Conservation (phyloP, 2,888 invertebrate genomes). For the Macrosoma leucophasiata region DNA sequence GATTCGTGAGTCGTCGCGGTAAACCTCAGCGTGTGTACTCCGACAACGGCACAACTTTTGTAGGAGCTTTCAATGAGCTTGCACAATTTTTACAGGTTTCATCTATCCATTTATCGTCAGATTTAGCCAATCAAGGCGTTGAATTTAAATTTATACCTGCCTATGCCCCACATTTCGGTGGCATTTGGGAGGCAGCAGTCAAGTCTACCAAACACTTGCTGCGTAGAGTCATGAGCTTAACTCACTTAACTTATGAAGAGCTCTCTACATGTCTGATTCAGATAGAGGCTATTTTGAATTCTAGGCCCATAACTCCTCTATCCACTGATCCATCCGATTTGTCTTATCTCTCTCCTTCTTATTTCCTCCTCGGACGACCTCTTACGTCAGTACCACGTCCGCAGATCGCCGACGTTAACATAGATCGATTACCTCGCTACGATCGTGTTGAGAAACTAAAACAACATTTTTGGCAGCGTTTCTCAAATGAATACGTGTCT, state of each 20-base stretch:
- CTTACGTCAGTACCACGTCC: conserved; percentile 18
- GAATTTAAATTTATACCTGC: conserved; percentile 10
- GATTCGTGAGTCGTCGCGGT: conserved; percentile 22
- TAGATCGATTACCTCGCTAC: conserved; percentile 12
- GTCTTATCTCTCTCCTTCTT: conserved; percentile 13
- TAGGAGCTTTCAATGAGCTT: conserved; percentile 16
- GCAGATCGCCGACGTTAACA: conserved; percentile 10
- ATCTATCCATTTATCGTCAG: conserved; percentile 1
- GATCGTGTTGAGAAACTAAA: conserved; percentile 13
- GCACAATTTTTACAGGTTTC: conserved; percentile 3
- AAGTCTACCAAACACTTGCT: conserved; percentile 7
- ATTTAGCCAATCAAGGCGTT: conserved; percentile 4
- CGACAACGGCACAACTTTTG: conserved; percentile 23
- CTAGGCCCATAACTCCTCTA: conserved; percentile 7
- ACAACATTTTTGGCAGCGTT: conserved; percentile 20
- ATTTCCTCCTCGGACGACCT: conserved; percentile 20
- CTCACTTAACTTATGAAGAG: conserved; percentile 19
- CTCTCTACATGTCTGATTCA: conserved; percentile 13
- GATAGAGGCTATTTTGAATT: conserved; percentile 15
- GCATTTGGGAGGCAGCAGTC: conserved; percentile 13
- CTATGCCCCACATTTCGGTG: conserved; percentile 12
- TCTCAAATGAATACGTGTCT: conserved; percentile 13
- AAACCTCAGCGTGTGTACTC: conserved; percentile 14
- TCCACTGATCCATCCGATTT: conserved; percentile 12
- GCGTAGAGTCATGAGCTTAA: conserved; percentile 7